phyloP scores from a whole-genome alignment of 2,113 vertebrate species.

The Stictonetta naevosa region DNA sequence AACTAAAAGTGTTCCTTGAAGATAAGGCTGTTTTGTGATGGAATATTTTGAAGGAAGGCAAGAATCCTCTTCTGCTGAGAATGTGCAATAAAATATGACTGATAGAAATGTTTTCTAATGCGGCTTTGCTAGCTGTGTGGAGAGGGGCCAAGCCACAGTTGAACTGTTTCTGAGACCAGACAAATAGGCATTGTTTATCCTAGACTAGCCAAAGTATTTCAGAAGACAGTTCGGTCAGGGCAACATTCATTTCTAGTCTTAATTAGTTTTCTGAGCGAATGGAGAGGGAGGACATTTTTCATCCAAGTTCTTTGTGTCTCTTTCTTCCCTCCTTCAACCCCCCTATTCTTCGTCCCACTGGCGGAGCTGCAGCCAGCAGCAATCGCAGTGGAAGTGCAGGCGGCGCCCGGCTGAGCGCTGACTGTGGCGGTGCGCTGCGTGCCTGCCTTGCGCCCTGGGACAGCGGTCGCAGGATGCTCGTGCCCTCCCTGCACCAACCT shows the following conservation, averaged over 20 bases:
- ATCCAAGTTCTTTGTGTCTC: neutral
- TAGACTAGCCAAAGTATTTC: constrained; percentile 34
- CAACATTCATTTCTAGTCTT: constrained; percentile 2
- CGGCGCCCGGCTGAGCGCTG: neutral
- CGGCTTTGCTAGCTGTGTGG: neutral
- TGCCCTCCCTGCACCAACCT: neutral
- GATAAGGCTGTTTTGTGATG: neutral
- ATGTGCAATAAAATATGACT: neutral
- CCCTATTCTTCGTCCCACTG: neutral
- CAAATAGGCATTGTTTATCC: constrained; percentile 52
- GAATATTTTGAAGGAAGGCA: neutral
- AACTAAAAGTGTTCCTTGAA: neutral
- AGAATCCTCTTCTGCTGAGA: constrained; percentile 19
- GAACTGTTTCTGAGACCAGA: constrained; percentile 46
- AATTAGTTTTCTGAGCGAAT: constrained; percentile 20
- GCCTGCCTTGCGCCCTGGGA: accelerated
- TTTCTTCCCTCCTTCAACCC: neutral
- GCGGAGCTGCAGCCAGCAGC: neutral
- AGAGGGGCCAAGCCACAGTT: constrained; percentile 21
- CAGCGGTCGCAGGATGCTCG: neutral
- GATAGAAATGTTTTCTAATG: neutral
- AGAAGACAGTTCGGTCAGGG: neutral
- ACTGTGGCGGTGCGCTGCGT: neutral
- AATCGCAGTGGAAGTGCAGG: neutral
- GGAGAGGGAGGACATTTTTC: neutral